Conservation (phyloP, 2,888 invertebrate genomes). For the Apotomis turbidana region DNA sequence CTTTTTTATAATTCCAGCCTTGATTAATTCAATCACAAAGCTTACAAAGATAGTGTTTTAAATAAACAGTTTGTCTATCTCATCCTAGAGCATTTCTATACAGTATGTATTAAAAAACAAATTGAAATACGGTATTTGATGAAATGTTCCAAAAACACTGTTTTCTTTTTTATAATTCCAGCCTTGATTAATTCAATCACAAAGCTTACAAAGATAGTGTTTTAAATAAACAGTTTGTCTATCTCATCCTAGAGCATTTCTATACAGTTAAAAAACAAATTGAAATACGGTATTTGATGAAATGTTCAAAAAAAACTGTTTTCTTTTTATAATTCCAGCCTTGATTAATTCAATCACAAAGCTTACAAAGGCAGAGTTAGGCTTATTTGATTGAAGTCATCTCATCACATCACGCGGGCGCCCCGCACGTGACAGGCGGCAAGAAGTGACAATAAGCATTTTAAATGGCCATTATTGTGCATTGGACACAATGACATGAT, state of each 20-base stretch:
- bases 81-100: no score
- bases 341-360: constrained; percentile 18
- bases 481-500: constrained; percentile 18
- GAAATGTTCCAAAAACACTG: no score
- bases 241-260: no score
- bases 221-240: no score
- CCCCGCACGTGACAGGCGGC: constrained; percentile 16
- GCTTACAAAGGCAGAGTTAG: not conserved
- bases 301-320: no score
- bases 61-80: no score
- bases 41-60: not conserved
- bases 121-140: no score
- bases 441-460: constrained; percentile 32
- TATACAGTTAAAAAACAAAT: no score
- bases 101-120: no score
- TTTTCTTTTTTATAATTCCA: no score
- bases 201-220: constrained; percentile 5
- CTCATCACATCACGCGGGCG: not conserved
- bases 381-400: constrained; percentile 29
- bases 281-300: no score
- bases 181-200: no score
- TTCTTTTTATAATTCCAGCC: not conserved
- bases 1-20: constrained; percentile 1
- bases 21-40: constrained; percentile 19
- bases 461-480: constrained; percentile 30